A percentile compares a stretch with the other conserved stretches of the same genome.
These are phyloP conservation scores for Neodiprion fabricii DNA, from an alignment of 1,140 invertebrate species.

Conservation along the genomic window DNA sequence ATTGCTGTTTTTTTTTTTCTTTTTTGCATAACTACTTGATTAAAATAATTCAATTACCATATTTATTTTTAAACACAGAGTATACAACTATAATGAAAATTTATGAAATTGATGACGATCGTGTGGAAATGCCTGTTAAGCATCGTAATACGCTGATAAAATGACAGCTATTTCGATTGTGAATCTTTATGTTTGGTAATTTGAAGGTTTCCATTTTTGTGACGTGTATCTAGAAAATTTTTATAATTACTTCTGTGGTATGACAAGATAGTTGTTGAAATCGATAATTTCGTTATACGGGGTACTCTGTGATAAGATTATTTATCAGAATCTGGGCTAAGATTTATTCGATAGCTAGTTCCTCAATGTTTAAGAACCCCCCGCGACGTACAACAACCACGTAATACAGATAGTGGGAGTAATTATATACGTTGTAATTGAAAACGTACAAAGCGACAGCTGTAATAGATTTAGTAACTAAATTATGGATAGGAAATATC, in stretches of 20 bases:
- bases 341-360: neutral
- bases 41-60: slow-evolving; percentile 19
- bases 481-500: slow-evolving; percentile 45
- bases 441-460: slow-evolving; percentile 29
- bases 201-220: no score
- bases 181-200: no score
- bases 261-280: no score
- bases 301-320: no score
- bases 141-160: no score
- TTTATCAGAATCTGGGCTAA: neutral
- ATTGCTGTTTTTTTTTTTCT: slow-evolving; percentile 23
- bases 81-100: no score
- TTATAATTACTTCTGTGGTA: no score
- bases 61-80: neutral
- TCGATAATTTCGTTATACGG: no score
- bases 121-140: no score
- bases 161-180: no score
- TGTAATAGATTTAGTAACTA: slow-evolving; percentile 38
- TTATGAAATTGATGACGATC: no score
- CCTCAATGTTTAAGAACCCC: neutral
- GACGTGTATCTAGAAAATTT: no score
- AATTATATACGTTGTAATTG: slow-evolving; percentile 7
- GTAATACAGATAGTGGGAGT: neutral
- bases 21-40: slow-evolving; percentile 13
- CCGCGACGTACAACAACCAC: neutral